Percentiles rank a stretch among this genome's conserved stretches.
Evolutionary conservation across 2,797 vertebrate genomes (phyloP).

Genomic region (Staurois parvus): DNA sequence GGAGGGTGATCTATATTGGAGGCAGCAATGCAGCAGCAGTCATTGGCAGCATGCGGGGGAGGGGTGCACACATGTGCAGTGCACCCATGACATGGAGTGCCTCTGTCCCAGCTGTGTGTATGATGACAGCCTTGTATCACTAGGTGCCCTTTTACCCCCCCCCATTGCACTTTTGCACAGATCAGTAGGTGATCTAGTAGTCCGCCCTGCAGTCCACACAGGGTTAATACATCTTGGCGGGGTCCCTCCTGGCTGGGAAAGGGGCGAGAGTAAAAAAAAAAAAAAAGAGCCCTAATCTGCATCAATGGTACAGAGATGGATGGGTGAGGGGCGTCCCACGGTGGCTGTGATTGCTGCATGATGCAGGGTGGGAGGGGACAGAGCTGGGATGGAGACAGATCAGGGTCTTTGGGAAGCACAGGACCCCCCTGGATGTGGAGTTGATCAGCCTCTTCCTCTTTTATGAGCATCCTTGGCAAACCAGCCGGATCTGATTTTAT

Average conservation of each 20-base stretch:
- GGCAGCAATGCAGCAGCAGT: too few species aligned
- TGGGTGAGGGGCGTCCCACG: conserved; percentile 55
- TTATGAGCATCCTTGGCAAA: not conserved
- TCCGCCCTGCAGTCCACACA: too few species aligned
- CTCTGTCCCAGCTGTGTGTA: not conserved
- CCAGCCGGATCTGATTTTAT: too few species aligned
- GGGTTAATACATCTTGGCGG: conserved; percentile 37
- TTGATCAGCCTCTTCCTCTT: not conserved
- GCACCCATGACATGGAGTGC: not conserved
- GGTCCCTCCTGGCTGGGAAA: conserved; percentile 12
- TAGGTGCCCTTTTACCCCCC: not conserved
- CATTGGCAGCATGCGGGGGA: too few species aligned
- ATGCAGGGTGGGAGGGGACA: conserved; percentile 50
- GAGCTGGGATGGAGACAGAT: conserved; percentile 5
- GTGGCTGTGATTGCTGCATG: conserved; percentile 52
- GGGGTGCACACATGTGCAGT: not conserved
- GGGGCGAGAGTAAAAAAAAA: not conserved
- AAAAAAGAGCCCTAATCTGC: conserved; percentile 21
- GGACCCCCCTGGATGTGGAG: not conserved
- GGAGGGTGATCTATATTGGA: too few species aligned
- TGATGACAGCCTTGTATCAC: not conserved
- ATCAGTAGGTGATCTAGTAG: too few species aligned
- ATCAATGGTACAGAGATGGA: conserved; percentile 40
- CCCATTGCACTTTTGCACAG: not conserved
- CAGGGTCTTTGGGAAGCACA: not conserved